Base-by-base conservation (phyloP, 2,888 invertebrate species). In the Ormyrus rosae region DNA sequence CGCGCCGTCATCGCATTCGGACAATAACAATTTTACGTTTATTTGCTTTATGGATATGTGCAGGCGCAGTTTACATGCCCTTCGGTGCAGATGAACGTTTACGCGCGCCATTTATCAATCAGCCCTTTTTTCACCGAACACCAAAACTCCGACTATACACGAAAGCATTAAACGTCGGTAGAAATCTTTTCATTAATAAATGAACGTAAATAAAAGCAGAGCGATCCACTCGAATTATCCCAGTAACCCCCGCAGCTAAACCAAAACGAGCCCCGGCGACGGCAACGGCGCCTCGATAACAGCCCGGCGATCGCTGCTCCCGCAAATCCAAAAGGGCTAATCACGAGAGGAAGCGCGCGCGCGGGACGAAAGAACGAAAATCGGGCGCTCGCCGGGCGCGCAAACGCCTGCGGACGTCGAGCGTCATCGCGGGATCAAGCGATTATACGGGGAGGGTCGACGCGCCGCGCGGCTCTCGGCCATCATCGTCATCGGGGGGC, bases 401-500 rank as follows among this genome's bases (percentile, higher is more conserved):
- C 45, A 69, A 70, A 72, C n/a, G 50, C 61, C 34, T 34, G 53
- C 45, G 50, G 55, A n/a, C 67, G 50, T 51, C 10, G 19, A 61
- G 46, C 72, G 76, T 82, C 80, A 78, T 80, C 72, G 82, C 65
- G 81, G 86, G 84, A 86, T 86, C 85, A 85, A 84, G 83, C 85
- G 86, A 86, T 88, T 87, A 87, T 83, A 83, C 80, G 83, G 11
- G 19, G 83, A 6, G 19, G 51, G 10, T 4, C 10, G 55, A 46
- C 55, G 10, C 51, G 64, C 51, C 10, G 45, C 6, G 9, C 9
- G 50, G 7, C 2, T 34, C 48, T 56, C 61, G 46, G 74, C 82
- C 85, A 86, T 87, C 87, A 88, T 88, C 87, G 86, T 88, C 89
- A 87, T 88, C 85, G 34, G 3, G 34, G 3, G 34, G 84, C 76